Evolutionary conservation across 2,888 invertebrate genomes (phyloP), one percentile per base, ranked within the genome.

Genomic region (Scaptodrosophila latifasciaeformis): DNA sequence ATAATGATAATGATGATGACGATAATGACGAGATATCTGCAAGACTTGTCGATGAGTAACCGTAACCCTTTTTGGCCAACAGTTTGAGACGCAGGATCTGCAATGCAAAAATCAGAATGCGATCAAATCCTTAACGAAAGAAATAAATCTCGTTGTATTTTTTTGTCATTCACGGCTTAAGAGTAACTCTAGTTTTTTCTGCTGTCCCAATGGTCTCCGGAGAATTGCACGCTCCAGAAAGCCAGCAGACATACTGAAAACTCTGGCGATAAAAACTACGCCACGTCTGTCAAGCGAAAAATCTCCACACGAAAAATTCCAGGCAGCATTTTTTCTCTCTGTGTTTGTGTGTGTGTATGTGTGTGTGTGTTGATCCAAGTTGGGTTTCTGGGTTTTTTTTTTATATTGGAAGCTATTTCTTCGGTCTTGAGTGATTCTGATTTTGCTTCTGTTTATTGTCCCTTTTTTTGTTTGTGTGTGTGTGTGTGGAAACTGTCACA

Each of bases 101-200:
- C 76, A 77, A 76, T 78, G 76, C 79, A 77, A 76, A 75, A 69
- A 56, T 47, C 24, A 39, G 64, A 59, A 67, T 56, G 57, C 67
- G 67, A 54, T 27, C 29, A 69, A 74, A 77, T 74, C 71, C 75
- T 67, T 79, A 77, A 78, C 79, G 76, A 77, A 76, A 69, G 70
- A 78, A 65, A 77, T 77, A 78, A 77, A 77, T 77, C 76, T 78
- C 74, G 40, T 49, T 29, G n/a, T 17, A 3, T 31, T 10, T 21
- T 31, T 12, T 7, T 40, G 19, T 17, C 12, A 12, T 17, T 9
- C 9, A n/a, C 40, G 17, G 31, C 15, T 37, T 46, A 40, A 31
- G 50, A 67, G 56, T 67, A 59, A 43, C 61, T 68, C 79, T 77
- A 77, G 79, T 76, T 77, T 65, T 76, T 77, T 78, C 75, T 55